phyloP scores from a whole-genome alignment of 2,113 vertebrate genomes.

The Oceanodroma tethys region DNA sequence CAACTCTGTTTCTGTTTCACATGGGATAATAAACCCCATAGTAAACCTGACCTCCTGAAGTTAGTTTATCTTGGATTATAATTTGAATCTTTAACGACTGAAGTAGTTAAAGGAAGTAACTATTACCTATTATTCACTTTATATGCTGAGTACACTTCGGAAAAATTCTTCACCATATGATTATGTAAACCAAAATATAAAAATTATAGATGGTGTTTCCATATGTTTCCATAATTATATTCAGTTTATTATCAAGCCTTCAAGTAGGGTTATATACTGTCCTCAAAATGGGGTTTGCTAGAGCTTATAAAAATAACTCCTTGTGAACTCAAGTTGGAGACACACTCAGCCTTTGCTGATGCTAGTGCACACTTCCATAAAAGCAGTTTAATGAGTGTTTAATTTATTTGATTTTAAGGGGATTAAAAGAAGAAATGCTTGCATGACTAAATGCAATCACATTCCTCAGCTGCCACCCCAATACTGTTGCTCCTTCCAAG shows the following conservation, averaged over 20 bases:
- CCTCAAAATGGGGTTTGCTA: constrained; percentile 46
- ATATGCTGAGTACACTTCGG: background rate
- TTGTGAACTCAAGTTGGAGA: constrained; percentile 15
- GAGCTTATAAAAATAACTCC: constrained; percentile 59
- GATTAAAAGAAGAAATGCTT: constrained; percentile 54
- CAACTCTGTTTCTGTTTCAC: background rate
- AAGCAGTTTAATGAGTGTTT: constrained; percentile 62
- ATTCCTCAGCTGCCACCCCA: constrained; percentile 3
- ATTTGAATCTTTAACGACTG: constrained; percentile 17
- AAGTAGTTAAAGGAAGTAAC: constrained; percentile 53
- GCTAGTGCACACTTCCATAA: constrained; percentile 42
- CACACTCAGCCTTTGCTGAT: background rate
- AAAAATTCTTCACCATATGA: constrained; percentile 4
- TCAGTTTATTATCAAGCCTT: constrained; percentile 47
- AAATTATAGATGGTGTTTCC: background rate
- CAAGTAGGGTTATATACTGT: constrained; percentile 2
- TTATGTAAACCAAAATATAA: constrained; percentile 1
- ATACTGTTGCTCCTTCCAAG: constrained; percentile 19
- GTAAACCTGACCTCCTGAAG: constrained; percentile 28
- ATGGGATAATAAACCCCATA: background rate
- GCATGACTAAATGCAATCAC: background rate
- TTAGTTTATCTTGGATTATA: constrained; percentile 62
- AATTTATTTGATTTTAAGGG: constrained; percentile 71
- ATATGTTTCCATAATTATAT: background rate
- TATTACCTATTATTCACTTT: background rate